phyloP scores from a whole-genome alignment of 92 coral and sea anemone species.

The Parazoanthus darwini region DNA sequence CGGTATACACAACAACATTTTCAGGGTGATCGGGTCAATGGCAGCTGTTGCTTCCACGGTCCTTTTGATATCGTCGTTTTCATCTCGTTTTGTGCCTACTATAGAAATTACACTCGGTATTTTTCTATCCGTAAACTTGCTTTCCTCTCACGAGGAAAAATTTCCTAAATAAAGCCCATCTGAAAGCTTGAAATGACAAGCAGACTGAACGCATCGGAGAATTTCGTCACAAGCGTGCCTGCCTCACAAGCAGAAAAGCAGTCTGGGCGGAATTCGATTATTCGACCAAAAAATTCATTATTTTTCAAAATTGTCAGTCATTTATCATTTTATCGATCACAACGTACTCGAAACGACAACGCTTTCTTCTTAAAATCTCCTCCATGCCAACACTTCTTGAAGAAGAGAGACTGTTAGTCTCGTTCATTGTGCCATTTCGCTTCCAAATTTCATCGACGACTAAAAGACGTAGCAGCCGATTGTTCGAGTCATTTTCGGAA shows the following conservation, averaged over 20 bases:
- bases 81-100: background rate
- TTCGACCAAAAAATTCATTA: slow-evolving; percentile 7
- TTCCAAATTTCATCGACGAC: slow-evolving; percentile 40
- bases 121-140: background rate
- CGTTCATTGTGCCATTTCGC: slow-evolving; percentile 30
- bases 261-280: slow-evolving; percentile 33
- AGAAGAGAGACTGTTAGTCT: background rate
- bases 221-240: slow-evolving; percentile 13
- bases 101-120: background rate
- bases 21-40: slow-evolving; percentile 18
- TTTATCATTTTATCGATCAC: slow-evolving; percentile 23
- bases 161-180: background rate
- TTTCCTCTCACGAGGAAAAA: background rate
- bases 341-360: background rate
- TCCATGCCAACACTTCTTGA: slow-evolving; percentile 29
- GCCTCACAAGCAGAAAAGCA: slow-evolving; percentile 26
- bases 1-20: background rate
- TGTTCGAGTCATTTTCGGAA: background rate
- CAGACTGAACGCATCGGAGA: slow-evolving; percentile 1
- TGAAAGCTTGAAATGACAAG: background rate
- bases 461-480: background rate
- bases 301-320: slow-evolving; percentile 7
- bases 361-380: background rate
- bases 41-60: slow-evolving; percentile 4
- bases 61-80: slow-evolving; percentile 1